Base-by-base conservation (phyloP, 1,140 invertebrate genomes). In the Panulirus ornatus region DNA sequence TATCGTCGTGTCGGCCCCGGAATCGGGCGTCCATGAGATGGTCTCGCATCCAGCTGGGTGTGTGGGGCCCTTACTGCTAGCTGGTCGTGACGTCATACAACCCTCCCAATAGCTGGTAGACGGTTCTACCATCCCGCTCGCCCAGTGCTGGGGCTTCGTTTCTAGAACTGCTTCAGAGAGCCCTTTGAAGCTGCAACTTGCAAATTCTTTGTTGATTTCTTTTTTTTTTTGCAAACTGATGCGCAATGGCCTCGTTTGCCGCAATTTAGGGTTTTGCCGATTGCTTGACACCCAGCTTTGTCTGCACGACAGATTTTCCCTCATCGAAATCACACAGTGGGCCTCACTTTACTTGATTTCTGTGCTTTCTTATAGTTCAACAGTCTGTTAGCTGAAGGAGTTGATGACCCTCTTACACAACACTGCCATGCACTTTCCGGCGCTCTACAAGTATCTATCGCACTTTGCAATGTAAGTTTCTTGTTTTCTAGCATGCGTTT, bases 401-500 rank as follows among this genome's bases (percentile, higher is more conserved):
- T 34, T 36, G 9, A 44, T n/a, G 11, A 6, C n/a, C 36, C 78
- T 40, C 78, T 2, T 6, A 81, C 63, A 42, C 81, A 34, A n/a
- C 27, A 40, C 51, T 0, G 3, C 22, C 75, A 38, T 22, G 84
- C 76, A 47, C n/a, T 75, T 44, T 86, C 84, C 1, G 70, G 75
- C 5, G 84, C 84, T 42, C 30, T 3, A 40, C 84, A 86, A 42
- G 40, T 75, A 40, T 86, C 84, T 11, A 84, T 30, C n/a, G 82
- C 82, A 2, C n/a, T 73, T 30, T 84, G 5, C 6, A 70, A 27
- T 2, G 6, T 71, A 1, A 85, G 63, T 2, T 73, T n/a, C 44
- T 73, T 75, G 2, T 44, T n/a, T 40, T 85, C 70, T 27, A 85
- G 66, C 70, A 85, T 73, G 22, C 75, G 44, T 85, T 85, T 85